Conservation (phyloP, 2,113 vertebrate species). For the Campylomormyrus numenius region DNA sequence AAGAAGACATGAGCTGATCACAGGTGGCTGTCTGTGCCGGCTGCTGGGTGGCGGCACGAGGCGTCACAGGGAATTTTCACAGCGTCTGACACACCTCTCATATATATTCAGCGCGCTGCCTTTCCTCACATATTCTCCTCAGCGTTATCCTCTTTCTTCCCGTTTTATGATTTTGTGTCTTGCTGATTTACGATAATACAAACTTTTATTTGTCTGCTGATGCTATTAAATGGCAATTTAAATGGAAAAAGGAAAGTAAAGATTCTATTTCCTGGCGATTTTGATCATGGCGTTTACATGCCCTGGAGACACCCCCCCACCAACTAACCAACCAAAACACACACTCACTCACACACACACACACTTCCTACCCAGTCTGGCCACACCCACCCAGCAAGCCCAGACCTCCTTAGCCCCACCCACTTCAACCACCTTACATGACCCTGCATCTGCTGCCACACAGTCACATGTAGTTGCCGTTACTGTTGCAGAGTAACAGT, state of each 20-base stretch:
- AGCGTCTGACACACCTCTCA: background rate
- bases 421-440: background rate
- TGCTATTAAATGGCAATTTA: background rate
- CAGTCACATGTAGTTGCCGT: background rate
- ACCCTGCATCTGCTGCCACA: background rate
- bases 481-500: background rate
- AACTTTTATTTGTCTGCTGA: background rate
- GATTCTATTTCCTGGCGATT: background rate
- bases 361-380: background rate
- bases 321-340: background rate
- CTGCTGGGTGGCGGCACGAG: background rate
- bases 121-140: background rate
- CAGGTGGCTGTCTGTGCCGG: background rate
- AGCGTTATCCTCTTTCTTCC: background rate
- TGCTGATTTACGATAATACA: background rate
- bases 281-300: background rate
- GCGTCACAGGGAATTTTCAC: background rate
- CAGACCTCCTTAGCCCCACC: background rate
- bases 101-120: background rate
- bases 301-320: background rate
- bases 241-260: background rate
- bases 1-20: background rate
- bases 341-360: background rate
- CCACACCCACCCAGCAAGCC: background rate
- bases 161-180: background rate